Percentiles rank a stretch among this genome's conserved stretches.
Evolutionary conservation across 2,888 invertebrate genomes (phyloP).

Genomic region (Caenorhabditis afra): DNA sequence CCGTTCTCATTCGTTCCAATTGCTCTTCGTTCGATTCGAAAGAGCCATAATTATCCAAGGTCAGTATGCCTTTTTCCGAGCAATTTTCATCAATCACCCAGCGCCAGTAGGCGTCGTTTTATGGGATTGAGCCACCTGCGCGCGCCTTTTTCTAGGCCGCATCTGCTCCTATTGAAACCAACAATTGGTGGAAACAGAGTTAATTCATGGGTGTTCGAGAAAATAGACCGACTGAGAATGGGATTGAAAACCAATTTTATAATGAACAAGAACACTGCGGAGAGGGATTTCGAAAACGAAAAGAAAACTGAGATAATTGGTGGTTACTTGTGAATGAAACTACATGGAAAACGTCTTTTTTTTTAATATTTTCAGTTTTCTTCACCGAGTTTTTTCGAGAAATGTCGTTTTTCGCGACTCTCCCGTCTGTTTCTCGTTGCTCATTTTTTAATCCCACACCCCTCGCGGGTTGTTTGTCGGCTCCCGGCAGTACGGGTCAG

Average conservation of each 20-base stretch:
- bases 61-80: too few relatives aligned
- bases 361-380: too few relatives aligned
- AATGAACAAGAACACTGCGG: not conserved
- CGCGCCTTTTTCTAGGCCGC: not conserved
- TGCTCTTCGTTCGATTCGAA: too few relatives aligned
- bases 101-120: too few relatives aligned
- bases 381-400: too few relatives aligned
- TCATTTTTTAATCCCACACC: not conserved
- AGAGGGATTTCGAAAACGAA: not conserved
- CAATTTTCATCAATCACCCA: constrained; percentile 13
- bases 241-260: not conserved
- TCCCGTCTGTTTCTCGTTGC: too few relatives aligned
- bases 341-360: not conserved
- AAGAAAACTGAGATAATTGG: not conserved
- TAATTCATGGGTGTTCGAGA: not conserved
- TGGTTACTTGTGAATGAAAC: too few relatives aligned
- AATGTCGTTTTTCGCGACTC: too few relatives aligned
- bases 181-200: too few relatives aligned
- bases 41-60: too few relatives aligned
- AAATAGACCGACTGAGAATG: not conserved
- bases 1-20: not conserved
- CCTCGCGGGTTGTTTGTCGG: constrained; percentile 1
- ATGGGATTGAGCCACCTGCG: too few relatives aligned
- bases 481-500: not conserved
- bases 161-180: not conserved